A percentile compares a stretch with the other conserved stretches of the same genome.
Evolutionary conservation across 2,797 vertebrate genomes (phyloP).

Genomic region (Notoglanidium macrostoma): DNA sequence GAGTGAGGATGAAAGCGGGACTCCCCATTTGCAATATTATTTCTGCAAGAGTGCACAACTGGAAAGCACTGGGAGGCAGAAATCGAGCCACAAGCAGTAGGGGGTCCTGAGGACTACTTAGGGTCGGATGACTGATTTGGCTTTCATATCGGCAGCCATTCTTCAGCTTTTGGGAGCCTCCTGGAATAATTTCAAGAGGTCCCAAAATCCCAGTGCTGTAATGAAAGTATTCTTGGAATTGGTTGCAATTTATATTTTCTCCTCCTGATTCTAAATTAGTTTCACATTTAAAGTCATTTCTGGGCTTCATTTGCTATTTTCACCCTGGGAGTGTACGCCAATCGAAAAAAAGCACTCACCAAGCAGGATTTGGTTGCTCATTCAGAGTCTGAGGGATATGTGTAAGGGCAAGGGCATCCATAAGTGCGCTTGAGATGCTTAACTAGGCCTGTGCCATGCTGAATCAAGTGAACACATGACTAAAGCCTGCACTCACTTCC

Average conservation of each 20-base stretch:
- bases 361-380: conserved; percentile 45
- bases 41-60: conserved; percentile 39
- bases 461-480: conserved; percentile 39
- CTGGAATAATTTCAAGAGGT: conserved; percentile 59
- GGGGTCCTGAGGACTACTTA: conserved; percentile 42
- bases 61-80: conserved; percentile 33
- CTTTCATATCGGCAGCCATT: conserved; percentile 55
- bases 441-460: conserved; percentile 43
- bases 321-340: conserved; percentile 41
- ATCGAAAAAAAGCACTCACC: conserved; percentile 16
- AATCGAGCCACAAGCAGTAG: conserved; percentile 21
- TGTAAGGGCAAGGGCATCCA: conserved; percentile 29
- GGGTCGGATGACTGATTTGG: conserved; percentile 55
- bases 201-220: conserved; percentile 43
- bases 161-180: conserved; percentile 57
- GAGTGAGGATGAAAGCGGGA: conserved; percentile 10
- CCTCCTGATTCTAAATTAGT: conserved; percentile 47
- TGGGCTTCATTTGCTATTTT: conserved; percentile 42
- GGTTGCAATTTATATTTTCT: conserved; percentile 43
- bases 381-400: conserved; percentile 40
- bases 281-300: conserved; percentile 46
- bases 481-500: conserved; percentile 16
- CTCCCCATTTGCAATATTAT: conserved; percentile 24
- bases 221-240: conserved; percentile 41
- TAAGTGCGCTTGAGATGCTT: conserved; percentile 50